Evolutionary conservation across 2,888 invertebrate species (phyloP), one percentile per base, ranked within the genome.

Genomic region (Corbicula japonica): DNA sequence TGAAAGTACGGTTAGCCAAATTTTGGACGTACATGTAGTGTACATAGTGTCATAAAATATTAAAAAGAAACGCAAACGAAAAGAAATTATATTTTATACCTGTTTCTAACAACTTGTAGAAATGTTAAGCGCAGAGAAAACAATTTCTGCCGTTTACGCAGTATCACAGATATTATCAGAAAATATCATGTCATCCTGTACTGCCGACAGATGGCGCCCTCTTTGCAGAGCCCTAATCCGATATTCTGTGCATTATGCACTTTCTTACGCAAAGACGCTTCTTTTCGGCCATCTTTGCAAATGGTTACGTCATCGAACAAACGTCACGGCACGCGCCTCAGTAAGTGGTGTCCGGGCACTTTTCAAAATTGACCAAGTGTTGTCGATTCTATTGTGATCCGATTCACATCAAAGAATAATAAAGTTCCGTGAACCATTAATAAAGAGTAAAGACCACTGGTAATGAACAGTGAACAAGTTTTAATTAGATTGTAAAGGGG

Each of bases 391-490:
- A 78, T 83, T 83, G 83, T 83, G 65, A 73, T 66, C 65, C 32
- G 52, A 69, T 60, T 60, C 73, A 83, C 80, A 83, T 83, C 83
- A 83, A 83, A 83, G 83, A 65, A 80, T 78, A 77, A 83, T 83
- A 80, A 80, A 76, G 83, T 78, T 78, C 83, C 80, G 62, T 73
- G 56, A 63, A 78, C 77, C 80, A 83, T 83, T 78, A 75, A 80
- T 83, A 80, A 78, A 70, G 76, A 76, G 78, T 69, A 61, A 73
- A 66, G 73, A 80, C 72, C 80, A 75, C 61, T 62, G 71, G 77
- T 80, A 83, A 78, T 80, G 80, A 83, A 83, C 78, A 78, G 77
- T 83, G 83, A 83, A 83, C 83, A 80, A 69, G 80, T 78, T 83
- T 83, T 83, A 83, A 83, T 83, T 83, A 78, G 83, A 83, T 80